These are phyloP conservation scores for Pluvianellus socialis DNA, from an alignment of 2,113 vertebrate species.

Conservation along the genomic window DNA sequence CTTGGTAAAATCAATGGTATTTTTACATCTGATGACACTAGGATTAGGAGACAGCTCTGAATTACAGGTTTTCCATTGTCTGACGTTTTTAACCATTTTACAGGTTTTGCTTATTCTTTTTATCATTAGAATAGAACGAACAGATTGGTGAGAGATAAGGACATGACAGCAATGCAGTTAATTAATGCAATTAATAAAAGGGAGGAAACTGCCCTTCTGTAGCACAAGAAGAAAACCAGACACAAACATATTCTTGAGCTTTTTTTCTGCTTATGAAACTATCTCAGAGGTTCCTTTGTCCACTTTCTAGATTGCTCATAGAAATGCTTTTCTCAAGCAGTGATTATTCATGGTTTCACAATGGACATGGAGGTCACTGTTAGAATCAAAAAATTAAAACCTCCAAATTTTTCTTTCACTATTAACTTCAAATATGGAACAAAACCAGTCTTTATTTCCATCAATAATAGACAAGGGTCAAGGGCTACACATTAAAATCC, in stretches of 20 bases:
- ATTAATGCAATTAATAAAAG: neutral
- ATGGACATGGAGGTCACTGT: slow-evolving; percentile 19
- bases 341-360: slow-evolving; percentile 60
- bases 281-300: slow-evolving; percentile 38
- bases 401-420: slow-evolving; percentile 30
- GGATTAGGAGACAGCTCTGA: neutral
- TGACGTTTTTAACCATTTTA: neutral
- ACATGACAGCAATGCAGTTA: neutral
- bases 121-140: neutral
- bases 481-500: slow-evolving; percentile 59
- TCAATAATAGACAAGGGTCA: slow-evolving; percentile 50
- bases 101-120: neutral
- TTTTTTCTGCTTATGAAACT: neutral
- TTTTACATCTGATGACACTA: neutral
- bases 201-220: neutral
- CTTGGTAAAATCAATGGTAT: neutral
- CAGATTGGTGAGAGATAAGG: neutral
- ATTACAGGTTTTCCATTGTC: neutral
- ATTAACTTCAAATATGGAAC: slow-evolving; percentile 53
- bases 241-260: neutral
- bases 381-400: slow-evolving; percentile 25
- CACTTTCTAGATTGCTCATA: slow-evolving; percentile 14
- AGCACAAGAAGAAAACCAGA: neutral
- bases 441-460: slow-evolving; percentile 61
- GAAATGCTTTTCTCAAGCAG: slow-evolving; percentile 25